These are phyloP conservation scores for Oncorhynchus tshawytscha DNA, from an alignment of 2,113 vertebrate genomes.

Conservation along the genomic window DNA sequence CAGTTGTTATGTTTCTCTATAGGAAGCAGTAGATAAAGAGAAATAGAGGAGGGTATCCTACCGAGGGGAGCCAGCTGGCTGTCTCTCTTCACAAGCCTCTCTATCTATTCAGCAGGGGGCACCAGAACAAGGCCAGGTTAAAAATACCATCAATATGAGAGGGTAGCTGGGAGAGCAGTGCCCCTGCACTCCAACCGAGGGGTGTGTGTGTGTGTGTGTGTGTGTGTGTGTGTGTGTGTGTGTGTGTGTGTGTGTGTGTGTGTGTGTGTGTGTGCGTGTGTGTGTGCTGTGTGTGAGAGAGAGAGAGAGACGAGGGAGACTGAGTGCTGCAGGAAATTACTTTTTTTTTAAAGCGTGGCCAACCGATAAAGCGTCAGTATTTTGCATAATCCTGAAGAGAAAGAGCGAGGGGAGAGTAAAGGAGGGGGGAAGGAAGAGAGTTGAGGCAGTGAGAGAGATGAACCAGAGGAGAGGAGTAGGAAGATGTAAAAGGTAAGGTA, in stretches of 20 bases:
- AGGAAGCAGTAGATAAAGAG: too few relatives aligned
- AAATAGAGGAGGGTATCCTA: neutral
- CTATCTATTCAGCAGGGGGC: neutral
- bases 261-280: too few relatives aligned
- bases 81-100: too few relatives aligned
- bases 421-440: neutral
- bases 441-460: neutral
- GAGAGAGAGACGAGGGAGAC: too few relatives aligned
- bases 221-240: neutral
- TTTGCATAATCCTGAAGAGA: too few relatives aligned
- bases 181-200: neutral
- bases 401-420: neutral
- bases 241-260: too few relatives aligned
- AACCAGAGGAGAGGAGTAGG: neutral
- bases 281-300: too few relatives aligned
- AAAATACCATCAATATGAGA: constrained; percentile 16
- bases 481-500: neutral
- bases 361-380: too few relatives aligned
- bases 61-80: neutral
- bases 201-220: neutral
- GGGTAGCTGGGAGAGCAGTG: neutral
- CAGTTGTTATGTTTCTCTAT: too few relatives aligned
- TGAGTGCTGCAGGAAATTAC: too few relatives aligned
- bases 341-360: too few relatives aligned
- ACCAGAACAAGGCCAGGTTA: constrained; percentile 1